Conservation (phyloP, 2,113 vertebrate species). For the Scalopus aquaticus region DNA sequence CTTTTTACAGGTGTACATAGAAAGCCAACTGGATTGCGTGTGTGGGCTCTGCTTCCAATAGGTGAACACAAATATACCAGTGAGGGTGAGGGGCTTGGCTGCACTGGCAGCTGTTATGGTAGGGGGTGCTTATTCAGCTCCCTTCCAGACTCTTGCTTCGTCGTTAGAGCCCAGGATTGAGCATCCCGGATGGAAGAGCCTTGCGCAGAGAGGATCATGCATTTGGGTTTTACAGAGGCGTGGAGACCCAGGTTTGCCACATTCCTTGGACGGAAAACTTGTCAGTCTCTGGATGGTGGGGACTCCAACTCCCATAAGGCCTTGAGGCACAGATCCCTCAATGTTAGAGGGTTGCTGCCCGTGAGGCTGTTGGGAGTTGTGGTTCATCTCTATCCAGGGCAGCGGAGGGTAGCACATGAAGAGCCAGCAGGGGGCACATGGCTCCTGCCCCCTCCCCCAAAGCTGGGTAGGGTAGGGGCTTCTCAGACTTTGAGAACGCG, state of each 20-base stretch:
- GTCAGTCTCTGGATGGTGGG: conserved; percentile 35
- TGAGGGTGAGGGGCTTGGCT: conserved; percentile 55
- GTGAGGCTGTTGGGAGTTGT: conserved; percentile 70
- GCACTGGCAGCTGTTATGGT: conserved; percentile 43
- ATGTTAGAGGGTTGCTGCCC: conserved; percentile 15
- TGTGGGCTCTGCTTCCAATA: conserved; percentile 61
- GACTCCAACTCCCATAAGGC: conserved; percentile 80
- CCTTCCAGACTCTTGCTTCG: conserved; percentile 3
- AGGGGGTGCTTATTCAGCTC: background rate
- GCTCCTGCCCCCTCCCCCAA: background rate
- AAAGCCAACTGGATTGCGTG: conserved; percentile 55
- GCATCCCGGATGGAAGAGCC: conserved; percentile 18
- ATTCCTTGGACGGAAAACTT: conserved; percentile 73
- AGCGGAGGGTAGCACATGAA: conserved; percentile 25
- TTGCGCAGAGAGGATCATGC: conserved; percentile 30
- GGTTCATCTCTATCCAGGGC: conserved; percentile 70
- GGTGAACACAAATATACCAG: background rate
- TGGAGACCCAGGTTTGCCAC: conserved; percentile 59
- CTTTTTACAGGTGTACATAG: conserved; percentile 55
- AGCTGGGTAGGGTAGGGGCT: conserved; percentile 32
- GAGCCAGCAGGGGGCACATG: conserved; percentile 70
- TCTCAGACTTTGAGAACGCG: conserved; percentile 13
- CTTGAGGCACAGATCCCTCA: conserved; percentile 32
- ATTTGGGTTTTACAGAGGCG: conserved; percentile 51
- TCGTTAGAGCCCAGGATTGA: conserved; percentile 4